Conservation (phyloP, 1,140 invertebrate species). For the Panonychus citri region DNA sequence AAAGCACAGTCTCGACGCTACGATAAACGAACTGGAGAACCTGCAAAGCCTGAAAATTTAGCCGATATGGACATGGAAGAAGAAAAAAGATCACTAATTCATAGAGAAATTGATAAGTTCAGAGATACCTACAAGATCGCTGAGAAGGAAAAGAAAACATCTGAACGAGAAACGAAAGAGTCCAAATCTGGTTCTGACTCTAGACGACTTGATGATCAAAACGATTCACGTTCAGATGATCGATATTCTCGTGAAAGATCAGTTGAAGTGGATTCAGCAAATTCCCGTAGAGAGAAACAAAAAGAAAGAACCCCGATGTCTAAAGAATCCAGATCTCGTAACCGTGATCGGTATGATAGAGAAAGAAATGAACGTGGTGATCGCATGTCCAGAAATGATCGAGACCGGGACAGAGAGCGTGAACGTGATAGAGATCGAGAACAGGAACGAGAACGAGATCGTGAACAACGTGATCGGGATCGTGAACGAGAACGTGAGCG, state of each 20-base stretch:
- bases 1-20: background rate
- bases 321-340: no score
- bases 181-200: background rate
- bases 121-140: slow-evolving; percentile 68
- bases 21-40: background rate
- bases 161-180: background rate
- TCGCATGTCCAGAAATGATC: background rate
- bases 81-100: slow-evolving; percentile 75
- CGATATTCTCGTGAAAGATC: background rate
- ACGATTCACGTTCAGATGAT: background rate
- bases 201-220: background rate
- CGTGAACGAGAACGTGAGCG: slow-evolving; percentile 7
- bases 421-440: slow-evolving; percentile 13
- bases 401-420: slow-evolving; percentile 13
- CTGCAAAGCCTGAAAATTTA: slow-evolving; percentile 14
- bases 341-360: background rate
- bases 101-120: slow-evolving; percentile 84
- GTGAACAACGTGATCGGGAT: slow-evolving; percentile 14
- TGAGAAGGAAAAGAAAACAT: background rate
- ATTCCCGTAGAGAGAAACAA: no score
- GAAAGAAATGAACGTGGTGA: background rate
- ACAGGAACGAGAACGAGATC: slow-evolving; percentile 3
- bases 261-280: no score
- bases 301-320: background rate
- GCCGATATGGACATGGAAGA: slow-evolving; percentile 53